phyloP scores from a whole-genome alignment of 2,113 vertebrate species.

The Vidua chalybeata region DNA sequence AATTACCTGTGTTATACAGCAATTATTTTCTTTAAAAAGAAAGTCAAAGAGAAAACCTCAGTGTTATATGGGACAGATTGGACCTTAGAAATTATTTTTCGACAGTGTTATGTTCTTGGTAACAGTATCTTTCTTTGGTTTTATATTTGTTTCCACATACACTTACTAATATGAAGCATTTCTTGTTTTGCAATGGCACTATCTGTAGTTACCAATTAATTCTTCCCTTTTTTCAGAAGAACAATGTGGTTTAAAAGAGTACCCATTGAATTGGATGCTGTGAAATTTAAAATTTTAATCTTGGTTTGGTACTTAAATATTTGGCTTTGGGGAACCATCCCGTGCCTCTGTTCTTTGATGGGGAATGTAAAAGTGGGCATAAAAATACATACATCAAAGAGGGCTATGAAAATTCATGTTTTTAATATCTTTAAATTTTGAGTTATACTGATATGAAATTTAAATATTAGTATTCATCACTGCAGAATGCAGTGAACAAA shows the following conservation, averaged over 20 bases:
- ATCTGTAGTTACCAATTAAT: neutral
- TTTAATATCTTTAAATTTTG: slow-evolving; percentile 36
- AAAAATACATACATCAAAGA: slow-evolving; percentile 25
- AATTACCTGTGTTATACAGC: neutral
- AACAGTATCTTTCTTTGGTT: slow-evolving; percentile 22
- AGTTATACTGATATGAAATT: neutral
- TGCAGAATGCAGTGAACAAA: slow-evolving; percentile 4
- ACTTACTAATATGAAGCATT: slow-evolving; percentile 46
- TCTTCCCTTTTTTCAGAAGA: slow-evolving; percentile 15
- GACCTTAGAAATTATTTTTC: neutral
- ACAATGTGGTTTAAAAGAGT: neutral
- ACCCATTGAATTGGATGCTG: neutral
- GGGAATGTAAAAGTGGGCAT: neutral
- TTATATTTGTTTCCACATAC: slow-evolving; percentile 30
- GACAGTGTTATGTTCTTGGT: neutral
- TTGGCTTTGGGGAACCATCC: slow-evolving; percentile 13
- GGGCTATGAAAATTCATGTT: slow-evolving; percentile 18
- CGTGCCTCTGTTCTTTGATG: slow-evolving; percentile 12
- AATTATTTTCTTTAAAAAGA: neutral
- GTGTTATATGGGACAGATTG: neutral
- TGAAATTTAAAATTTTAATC: slow-evolving; percentile 29
- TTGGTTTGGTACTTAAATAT: neutral
- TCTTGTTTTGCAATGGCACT: slow-evolving; percentile 53
- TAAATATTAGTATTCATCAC: slow-evolving; percentile 50
- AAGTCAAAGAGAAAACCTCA: neutral